phyloP scores from a whole-genome alignment of 2,888 invertebrate species.

The Cotesia congregata region DNA sequence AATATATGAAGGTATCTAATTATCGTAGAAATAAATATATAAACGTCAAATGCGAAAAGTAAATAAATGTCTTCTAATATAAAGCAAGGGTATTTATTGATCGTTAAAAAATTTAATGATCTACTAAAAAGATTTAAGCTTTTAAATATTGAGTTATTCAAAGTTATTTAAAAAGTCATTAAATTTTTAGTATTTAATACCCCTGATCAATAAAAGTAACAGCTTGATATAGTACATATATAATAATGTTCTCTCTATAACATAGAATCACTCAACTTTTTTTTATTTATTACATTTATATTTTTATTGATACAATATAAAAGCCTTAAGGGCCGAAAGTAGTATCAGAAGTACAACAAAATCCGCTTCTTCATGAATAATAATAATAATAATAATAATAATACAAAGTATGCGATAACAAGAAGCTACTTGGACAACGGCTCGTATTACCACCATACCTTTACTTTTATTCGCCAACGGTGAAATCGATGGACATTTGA shows the following conservation, averaged over 20 bases:
- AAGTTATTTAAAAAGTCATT: constrained; percentile 2
- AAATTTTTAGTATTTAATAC: not conserved
- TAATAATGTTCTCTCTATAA: not conserved
- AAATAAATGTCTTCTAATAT: not conserved
- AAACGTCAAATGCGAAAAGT: not conserved
- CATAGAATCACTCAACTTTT: not conserved
- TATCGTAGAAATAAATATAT: not conserved
- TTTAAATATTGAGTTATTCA: not conserved
- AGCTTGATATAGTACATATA: not conserved
- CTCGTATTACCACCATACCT: constrained; percentile 20
- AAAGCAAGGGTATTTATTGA: not conserved
- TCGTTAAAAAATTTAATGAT: not conserved
- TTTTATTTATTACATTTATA: too few relatives aligned
- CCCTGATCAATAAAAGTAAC: not conserved
- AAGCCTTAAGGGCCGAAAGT: constrained; percentile 15
- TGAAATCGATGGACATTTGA: constrained; percentile 28
- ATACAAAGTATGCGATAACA: constrained; percentile 39
- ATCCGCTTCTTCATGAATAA: constrained; percentile 37
- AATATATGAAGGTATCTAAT: not conserved
- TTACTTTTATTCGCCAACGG: not conserved
- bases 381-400: constrained; percentile 39
- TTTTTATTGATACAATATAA: not conserved
- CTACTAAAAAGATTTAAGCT: not conserved
- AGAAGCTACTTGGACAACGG: constrained; percentile 37
- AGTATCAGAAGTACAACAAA: not conserved